Evolutionary conservation across 1,140 invertebrate genomes (phyloP), one percentile per base, ranked within the genome.

Genomic region (Drosophila subobscura): DNA sequence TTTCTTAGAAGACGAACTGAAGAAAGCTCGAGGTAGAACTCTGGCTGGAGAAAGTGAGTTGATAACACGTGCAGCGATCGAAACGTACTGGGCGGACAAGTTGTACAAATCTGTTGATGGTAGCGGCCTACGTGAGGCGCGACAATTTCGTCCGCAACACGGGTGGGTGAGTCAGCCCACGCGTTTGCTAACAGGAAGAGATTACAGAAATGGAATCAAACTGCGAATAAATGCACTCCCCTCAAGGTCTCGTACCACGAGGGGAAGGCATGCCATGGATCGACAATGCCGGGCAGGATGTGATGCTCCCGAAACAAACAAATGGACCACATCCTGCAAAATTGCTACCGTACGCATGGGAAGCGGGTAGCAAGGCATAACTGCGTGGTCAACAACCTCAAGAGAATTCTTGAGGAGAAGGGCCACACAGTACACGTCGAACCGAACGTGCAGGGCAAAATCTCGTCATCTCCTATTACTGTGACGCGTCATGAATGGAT

Each of bases 141-240:
- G 33, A 12, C 52, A 33, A 3, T 63, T 37, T 46, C 20, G 16
- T 23, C 59, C 45, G 40, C 59, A 61, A 27, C 64, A 59, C 27
- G 47, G 64, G 7, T 59, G 56, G 56, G 64, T 52, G 0, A 23
- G 29, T 50, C 37, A 71, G 2, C 54, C 54, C 47, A 71, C 55
- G 40, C 37, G 93, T 93, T 54, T 56, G 12, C 2, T 67, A 50
- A 67, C 29, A 93, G 93, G 93, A 92, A 94, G 93, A 92, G 94
- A 93, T 93, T 50, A 52, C 55, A 20, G 59, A 12, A 50, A 60
- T 5, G 65, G 52, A 33, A 63, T 70, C n/a, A 66, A 66, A 20
- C 40, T 68, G 70, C 56, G 46, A 40, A 68, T 61, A 56, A 68
- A 68, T 53, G 64, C 56, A 56, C 52, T 72, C 45, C 64, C 70